Evolutionary conservation across 2,797 vertebrate species (phyloP), one percentile per base, ranked within the genome.

Genomic region (Hapalemur alaotrensis): DNA sequence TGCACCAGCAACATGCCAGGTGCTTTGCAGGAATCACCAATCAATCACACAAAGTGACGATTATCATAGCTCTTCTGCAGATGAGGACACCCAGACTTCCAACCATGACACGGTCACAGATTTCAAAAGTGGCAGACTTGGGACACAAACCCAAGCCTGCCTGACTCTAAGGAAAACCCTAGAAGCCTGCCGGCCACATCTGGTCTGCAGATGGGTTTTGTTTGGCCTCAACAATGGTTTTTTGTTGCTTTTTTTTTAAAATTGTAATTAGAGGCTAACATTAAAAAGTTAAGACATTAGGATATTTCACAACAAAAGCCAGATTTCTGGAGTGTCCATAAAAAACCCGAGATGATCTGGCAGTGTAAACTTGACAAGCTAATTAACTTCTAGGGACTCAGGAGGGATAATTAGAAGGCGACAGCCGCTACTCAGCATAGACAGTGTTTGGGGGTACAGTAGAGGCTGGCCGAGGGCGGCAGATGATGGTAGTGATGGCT

Each of bases 251-350:
- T n/a, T 65, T 28, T 90, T 91, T 59, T 38, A 4, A 10, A 10
- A 65, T 84, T 15, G 67, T 80, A 83, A 91, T 96, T 94, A 93
- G 72, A 89, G 86, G 65, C 70, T 94, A 81, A 61, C 91, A 82
- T 91, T 78, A 82, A 89, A 85, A 97, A 23, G 25, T 85, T 54
- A 70, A 48, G 41, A 61, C 38, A 84, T 85, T 61, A 75, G 61
- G 41, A 67, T 38, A 84, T 32, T 41, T 72, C 28, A 70, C 75
- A 93, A 52, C 92, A 92, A 93, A 83, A 76, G 80, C 43, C 80
- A 93, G 54, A 50, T 96, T 82, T 93, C 75, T 75, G 57, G 28
- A 72, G 46, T 82, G 30, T 91, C 75, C 28, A 61, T 59, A 17
- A 75, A 38, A 61, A 54, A 15, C n/a, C 4, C 8, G 61, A 63